Base-by-base conservation (phyloP, 2,797 vertebrate genomes). In the Siniperca scherzeri region DNA sequence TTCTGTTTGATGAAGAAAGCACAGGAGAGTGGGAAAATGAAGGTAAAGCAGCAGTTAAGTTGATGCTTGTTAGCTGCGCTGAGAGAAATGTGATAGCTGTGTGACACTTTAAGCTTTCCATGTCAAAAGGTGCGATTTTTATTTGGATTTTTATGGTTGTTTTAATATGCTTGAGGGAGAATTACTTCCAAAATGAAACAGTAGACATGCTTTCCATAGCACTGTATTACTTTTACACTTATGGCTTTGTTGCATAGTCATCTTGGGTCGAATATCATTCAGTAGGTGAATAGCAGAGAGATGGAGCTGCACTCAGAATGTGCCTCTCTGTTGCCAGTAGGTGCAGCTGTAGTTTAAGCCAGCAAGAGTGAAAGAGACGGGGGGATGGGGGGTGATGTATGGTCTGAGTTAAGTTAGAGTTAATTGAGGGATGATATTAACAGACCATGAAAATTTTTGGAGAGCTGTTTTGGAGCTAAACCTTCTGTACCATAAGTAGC, bases 311-410 rank as follows among this genome's bases (percentile, higher is more conserved):
- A 27, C 36, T 71, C 14, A 77, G 56, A 84, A 77, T 64, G 71
- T 84, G 86, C 46, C 85, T 92, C 67, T 75, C 14, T 55, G 77
- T 92, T 93, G 82, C 94, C 93, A 94, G 95, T 93, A 92, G 93
- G 91, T 94, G 94, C 93, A 95, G 94, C 95, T 95, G 87, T 93
- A 92, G 91, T 91, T 88, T 88, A 94, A 90, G 88, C 52, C 81
- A 89, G 87, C 62, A 75, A 81, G 81, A 91, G 61, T n/a, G 69
- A 66, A 81, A 82, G 48, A 59, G 38, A 64, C 2, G 0, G 21
- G 25, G 25, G 21, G 22, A 56, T 36, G 4, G 21, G 60, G 16
- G 42, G 7, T 74, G 68, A 72, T 88, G 48, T 70, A 83, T 82
- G 85, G 84, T 74, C 83, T 81, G 79, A 90, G 82, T 84, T 80